Base-by-base conservation (phyloP, 2,888 invertebrate genomes). In the Acrocyrtus sp. region DNA sequence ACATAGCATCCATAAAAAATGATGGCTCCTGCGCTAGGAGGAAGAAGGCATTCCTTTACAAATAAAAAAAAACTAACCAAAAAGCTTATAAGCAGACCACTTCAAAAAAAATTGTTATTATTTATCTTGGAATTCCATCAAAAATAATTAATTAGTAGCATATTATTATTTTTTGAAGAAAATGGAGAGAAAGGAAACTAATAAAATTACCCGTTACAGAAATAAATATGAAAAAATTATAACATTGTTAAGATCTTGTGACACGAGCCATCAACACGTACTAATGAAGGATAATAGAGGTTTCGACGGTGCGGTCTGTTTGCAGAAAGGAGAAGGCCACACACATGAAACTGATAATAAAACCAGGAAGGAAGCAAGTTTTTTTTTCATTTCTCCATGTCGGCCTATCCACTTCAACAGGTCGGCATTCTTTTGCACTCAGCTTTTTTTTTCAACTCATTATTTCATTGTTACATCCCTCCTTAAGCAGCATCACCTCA, bases 191-290 rank as follows among this genome's bases (percentile, higher is more conserved):
- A 50, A 8, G 22, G 24, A 50, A 50, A 6, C 8, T 24, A 50
- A 50, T 19, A 8, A 22, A 22, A 22, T 24, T 10, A 24, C n/a
- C 12, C 26, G 17, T n/a, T 24, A 24, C 43, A 56, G 2, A 19
- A 6, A 39, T 17, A 21, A 10, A 39, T 5, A 60, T 12, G 50
- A 21, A 63, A 34, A 24, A 39, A 27, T 15, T 19, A 56, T n/a
- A 63, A 54, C 26, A 15, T 34, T 56, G 27, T 62, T 58, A n/a
- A 27, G 34, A 53, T 47, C 27, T 17, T 29, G 26, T 26, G 57
- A 66, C 66, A 66, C 56, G 66, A 66, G 66, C 48, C 56, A 50
- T 66, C 66, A 50, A 66, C 66, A 66, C 29, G 17, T 66, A 39
- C 56, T 66, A 66, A 66, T 66, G 66, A 66, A 47, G 43, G 19